Conservation (phyloP, 2,888 invertebrate species). For the Nomada fabriciana region DNA sequence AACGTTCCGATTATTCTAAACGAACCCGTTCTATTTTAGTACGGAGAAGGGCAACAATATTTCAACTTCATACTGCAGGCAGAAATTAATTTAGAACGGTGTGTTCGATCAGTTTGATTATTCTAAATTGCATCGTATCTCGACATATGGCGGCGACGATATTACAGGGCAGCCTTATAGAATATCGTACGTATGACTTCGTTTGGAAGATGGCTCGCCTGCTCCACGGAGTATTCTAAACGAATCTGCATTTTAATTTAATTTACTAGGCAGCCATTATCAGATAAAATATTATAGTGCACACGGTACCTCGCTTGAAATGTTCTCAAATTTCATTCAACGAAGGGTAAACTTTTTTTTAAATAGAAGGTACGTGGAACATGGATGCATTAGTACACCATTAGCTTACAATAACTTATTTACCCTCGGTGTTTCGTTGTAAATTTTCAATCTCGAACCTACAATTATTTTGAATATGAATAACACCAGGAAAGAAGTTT, state of each 20-base stretch:
- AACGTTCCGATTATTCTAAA: background rate
- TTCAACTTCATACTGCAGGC: background rate
- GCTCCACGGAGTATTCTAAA: background rate
- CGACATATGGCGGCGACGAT: background rate
- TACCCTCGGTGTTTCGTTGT: too few relatives aligned
- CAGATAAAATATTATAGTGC: background rate
- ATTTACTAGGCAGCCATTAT: background rate
- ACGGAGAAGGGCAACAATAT: background rate
- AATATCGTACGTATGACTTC: background rate
- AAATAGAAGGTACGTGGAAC: too few relatives aligned
- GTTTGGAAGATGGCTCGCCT: background rate
- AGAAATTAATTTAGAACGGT: slow-evolving; percentile 11
- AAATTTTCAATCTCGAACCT: too few relatives aligned
- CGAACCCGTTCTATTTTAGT: background rate
- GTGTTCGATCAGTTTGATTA: background rate
- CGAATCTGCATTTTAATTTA: background rate
- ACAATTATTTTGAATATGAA: too few relatives aligned
- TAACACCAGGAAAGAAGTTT: too few relatives aligned
- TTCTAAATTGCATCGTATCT: slow-evolving; percentile 2
- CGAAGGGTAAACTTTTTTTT: too few relatives aligned
- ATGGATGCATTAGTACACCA: too few relatives aligned
- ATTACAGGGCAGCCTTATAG: background rate
- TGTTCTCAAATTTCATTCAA: too few relatives aligned
- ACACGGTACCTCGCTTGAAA: too few relatives aligned
- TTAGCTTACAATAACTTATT: too few relatives aligned